Base-by-base conservation (phyloP, 2,888 invertebrate species). In the Eupithecia tripunctaria region DNA sequence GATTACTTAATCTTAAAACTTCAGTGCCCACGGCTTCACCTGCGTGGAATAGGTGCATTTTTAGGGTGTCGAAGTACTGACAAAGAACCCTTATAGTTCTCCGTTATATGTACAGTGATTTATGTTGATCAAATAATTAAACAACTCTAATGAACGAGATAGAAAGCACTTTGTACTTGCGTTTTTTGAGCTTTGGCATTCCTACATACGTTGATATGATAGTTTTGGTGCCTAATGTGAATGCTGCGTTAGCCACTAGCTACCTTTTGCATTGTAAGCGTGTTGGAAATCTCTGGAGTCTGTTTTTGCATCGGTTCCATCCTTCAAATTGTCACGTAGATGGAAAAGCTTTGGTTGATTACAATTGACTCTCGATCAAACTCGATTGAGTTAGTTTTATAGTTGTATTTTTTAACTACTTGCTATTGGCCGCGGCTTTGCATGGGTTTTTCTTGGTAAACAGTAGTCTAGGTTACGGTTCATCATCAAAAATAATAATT, bases 251-350 rank as follows among this genome's bases (percentile, higher is more conserved):
- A 60, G 59, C 59, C 27, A 25, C 56, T 56, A 25, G 56, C 56
- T 14, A 60, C 27, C 60, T 27, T 29, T 18, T 18, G 29, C 60
- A 60, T 60, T 60, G 60, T 60, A 60, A 60, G 29, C 60, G 63
- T 41, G 27, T 41, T 18, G 18, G 65, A 18, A 41, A 21, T 65
- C 41, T 41, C 41, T 25, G 21, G 41, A 65, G 43, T 41, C 38
- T 43, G 38, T 41, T 65, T 15, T 65, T 27, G 2, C 63, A 36
- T 36, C 3, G 29, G 18, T 47, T 32, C 10, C 8, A 67, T 63
- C 63, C 36, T 63, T 63, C 63, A n/a, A 29, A 63, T 63, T 29
- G 32, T 36, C 63, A 60, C 60, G 18, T 60, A 60, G 60, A 60
- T 60, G 29, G 60, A 60, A 27, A 18, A 60, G 27, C 27, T 60